phyloP scores from a whole-genome alignment of 2,113 vertebrate genomes.

The Mystacornis crossleyi region DNA sequence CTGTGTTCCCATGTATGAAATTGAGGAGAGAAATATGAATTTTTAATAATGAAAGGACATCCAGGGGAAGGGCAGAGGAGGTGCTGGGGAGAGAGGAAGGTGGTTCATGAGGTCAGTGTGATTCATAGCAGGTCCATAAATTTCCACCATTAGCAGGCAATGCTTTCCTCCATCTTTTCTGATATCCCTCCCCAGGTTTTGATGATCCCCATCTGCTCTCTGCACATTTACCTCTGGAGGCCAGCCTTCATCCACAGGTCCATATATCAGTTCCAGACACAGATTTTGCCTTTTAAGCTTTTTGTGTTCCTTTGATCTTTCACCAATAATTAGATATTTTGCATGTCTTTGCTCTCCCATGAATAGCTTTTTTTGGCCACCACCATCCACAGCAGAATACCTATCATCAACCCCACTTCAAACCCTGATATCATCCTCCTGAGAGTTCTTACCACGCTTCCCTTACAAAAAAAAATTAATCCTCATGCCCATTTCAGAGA shows the following conservation, averaged over 20 bases:
- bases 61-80: not conserved
- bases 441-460: not conserved
- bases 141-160: not conserved
- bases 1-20: slow-evolving; percentile 20
- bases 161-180: not conserved
- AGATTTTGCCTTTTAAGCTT: not conserved
- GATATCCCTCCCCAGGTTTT: not conserved
- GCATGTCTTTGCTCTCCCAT: not conserved
- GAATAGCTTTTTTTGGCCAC: not conserved
- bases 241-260: not conserved
- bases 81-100: not conserved
- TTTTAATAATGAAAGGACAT: not conserved
- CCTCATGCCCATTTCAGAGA: not conserved
- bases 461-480: not conserved
- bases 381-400: not conserved
- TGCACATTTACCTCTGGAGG: not conserved
- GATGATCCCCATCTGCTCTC: not conserved
- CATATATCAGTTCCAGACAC: not conserved
- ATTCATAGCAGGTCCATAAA: slow-evolving; percentile 3
- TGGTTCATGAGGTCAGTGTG: not conserved
- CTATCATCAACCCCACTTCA: not conserved
- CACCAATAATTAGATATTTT: not conserved
- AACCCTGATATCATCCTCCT: not conserved
- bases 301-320: not conserved
- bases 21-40: not conserved